Evolutionary conservation across 2,113 vertebrate species (phyloP).

Genomic region (Scalopus aquaticus): DNA sequence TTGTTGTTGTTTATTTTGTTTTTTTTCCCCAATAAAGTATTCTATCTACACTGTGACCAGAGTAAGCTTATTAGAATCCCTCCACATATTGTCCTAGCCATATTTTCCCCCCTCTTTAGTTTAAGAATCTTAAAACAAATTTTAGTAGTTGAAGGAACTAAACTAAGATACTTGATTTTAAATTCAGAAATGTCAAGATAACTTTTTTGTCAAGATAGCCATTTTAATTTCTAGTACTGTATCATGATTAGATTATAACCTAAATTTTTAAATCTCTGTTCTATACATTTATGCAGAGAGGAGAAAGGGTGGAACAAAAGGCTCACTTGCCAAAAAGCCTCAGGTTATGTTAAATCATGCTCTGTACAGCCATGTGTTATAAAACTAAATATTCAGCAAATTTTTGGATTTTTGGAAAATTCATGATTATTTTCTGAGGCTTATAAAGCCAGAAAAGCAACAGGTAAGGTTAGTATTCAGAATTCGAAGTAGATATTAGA

Average conservation of each 20-base stretch:
- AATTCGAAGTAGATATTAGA: conserved; percentile 24
- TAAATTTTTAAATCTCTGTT: not conserved
- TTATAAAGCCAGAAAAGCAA: not conserved
- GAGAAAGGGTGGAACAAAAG: too few species aligned
- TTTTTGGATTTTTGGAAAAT: not conserved
- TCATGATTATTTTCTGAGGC: not conserved
- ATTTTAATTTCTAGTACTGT: conserved; percentile 4
- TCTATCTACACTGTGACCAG: not conserved
- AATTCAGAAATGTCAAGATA: not conserved
- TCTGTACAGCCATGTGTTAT: not conserved
- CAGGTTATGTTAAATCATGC: not conserved
- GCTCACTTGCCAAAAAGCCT: not conserved
- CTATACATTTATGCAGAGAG: not conserved
- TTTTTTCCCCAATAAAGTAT: not conserved
- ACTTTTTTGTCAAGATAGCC: not conserved
- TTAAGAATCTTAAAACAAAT: not conserved
- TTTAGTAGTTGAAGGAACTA: conserved; percentile 36
- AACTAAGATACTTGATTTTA: not conserved
- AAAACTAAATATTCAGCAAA: not conserved
- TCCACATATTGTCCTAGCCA: not conserved
- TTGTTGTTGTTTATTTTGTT: too few species aligned
- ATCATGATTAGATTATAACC: not conserved
- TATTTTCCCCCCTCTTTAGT: not conserved
- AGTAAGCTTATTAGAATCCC: not conserved
- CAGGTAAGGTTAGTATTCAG: not conserved